Conservation (phyloP, 2,113 vertebrate species). For the Sorex araneus region DNA sequence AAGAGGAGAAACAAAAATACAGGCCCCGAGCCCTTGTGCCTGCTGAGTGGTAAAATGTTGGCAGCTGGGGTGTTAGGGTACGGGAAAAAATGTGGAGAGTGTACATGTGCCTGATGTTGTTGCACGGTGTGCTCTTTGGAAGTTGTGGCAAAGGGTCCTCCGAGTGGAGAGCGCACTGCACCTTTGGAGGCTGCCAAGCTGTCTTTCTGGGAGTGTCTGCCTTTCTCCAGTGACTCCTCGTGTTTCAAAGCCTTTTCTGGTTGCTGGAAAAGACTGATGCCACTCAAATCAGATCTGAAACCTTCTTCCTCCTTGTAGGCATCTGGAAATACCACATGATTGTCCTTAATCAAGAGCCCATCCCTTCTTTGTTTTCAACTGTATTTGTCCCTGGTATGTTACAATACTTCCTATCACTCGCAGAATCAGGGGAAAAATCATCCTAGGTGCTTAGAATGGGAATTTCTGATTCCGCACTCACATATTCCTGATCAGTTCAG, state of each 20-base stretch:
- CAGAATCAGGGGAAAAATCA: background rate
- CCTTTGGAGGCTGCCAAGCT: background rate
- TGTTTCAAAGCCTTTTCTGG: conserved; percentile 22
- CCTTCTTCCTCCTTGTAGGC: background rate
- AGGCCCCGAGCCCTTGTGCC: background rate
- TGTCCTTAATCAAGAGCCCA: background rate
- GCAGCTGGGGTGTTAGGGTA: background rate
- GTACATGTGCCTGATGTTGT: background rate
- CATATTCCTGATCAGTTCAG: background rate
- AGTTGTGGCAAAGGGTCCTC: background rate
- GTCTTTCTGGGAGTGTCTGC: background rate
- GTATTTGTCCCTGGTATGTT: background rate
- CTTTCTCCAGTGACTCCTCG: background rate
- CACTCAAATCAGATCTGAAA: background rate
- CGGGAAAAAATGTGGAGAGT: background rate
- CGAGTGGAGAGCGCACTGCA: background rate
- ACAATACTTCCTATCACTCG: background rate
- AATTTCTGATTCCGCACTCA: background rate
- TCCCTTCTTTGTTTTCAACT: conserved; percentile 18
- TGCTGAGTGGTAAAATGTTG: background rate
- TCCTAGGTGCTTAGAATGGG: background rate
- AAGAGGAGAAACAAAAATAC: conserved; percentile 14
- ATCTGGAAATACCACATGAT: background rate
- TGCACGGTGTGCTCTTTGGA: background rate
- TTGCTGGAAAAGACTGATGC: background rate